Conservation (phyloP, 2,888 invertebrate species). For the Idaea dimidiata region DNA sequence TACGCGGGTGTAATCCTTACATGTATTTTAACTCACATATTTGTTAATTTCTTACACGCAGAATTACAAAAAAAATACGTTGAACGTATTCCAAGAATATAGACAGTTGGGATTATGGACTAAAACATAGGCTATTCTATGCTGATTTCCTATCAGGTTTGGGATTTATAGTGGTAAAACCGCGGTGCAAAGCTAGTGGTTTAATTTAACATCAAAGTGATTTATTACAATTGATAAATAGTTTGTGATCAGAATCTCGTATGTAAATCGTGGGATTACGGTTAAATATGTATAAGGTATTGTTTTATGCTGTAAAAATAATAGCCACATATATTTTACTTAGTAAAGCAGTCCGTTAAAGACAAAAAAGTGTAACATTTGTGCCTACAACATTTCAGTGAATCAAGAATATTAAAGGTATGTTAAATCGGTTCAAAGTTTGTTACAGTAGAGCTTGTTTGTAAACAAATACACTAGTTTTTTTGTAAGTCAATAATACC, state of each 20-base stretch:
- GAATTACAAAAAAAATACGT: neutral
- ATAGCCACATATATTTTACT: too few species aligned
- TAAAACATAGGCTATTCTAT: too few species aligned
- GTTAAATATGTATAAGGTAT: conserved; percentile 1
- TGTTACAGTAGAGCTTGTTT: neutral
- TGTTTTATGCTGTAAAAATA: neutral
- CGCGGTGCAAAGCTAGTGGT: neutral
- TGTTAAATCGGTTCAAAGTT: too few species aligned
- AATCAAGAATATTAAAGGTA: too few species aligned
- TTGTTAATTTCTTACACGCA: neutral
- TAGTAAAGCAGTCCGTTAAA: too few species aligned
- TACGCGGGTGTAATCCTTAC: too few species aligned
- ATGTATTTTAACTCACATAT: neutral
- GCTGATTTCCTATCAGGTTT: too few species aligned
- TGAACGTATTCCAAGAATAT: neutral
- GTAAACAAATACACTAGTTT: neutral
- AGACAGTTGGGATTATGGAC: neutral
- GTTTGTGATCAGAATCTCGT: neutral
- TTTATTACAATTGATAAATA: neutral
- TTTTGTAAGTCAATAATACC: too few species aligned
- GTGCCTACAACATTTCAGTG: too few species aligned
- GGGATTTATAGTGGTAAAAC: too few species aligned
- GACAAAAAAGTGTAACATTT: too few species aligned
- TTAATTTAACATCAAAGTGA: neutral
- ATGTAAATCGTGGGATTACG: conserved; percentile 1